Evolutionary conservation across 1,140 invertebrate genomes (phyloP).

Genomic region (Sycophaga agraensis): DNA sequence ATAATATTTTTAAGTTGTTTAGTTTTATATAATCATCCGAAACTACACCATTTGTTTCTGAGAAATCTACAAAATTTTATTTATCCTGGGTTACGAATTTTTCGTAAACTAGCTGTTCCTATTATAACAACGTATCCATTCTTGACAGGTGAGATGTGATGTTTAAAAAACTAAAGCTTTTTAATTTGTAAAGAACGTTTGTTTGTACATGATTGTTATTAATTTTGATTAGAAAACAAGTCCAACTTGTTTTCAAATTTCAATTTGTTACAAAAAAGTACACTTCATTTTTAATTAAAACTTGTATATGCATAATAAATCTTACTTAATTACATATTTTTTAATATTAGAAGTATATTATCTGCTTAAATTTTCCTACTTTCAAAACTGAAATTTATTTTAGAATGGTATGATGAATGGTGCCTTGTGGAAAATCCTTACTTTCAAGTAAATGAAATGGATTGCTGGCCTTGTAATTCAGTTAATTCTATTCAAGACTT

Average conservation of each 20-base stretch:
- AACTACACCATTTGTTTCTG: constrained; percentile 59
- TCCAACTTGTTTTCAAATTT: background rate
- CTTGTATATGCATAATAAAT: no score
- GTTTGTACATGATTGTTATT: background rate
- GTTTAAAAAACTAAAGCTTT: no score
- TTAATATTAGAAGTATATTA: no score
- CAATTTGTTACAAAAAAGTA: background rate
- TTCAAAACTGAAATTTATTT: constrained; percentile 37
- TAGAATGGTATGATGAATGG: constrained; percentile 77
- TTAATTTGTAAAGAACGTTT: background rate
- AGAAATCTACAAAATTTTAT: constrained; percentile 70
- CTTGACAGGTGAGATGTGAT: constrained; percentile 60
- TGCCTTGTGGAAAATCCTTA: constrained; percentile 77
- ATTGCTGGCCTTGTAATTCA: constrained; percentile 75
- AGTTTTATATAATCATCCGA: constrained; percentile 53
- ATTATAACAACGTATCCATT: constrained; percentile 63
- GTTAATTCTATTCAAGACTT: constrained; percentile 64
- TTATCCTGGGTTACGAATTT: constrained; percentile 65
- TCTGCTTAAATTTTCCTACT: background rate
- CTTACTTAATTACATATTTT: no score
- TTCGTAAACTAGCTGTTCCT: constrained; percentile 65
- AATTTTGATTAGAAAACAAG: background rate
- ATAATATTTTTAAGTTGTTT: constrained; percentile 37
- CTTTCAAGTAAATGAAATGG: constrained; percentile 70
- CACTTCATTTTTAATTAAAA: background rate